phyloP scores from a whole-genome alignment of 2,888 invertebrate species.

The Rhabditoides inermis region DNA sequence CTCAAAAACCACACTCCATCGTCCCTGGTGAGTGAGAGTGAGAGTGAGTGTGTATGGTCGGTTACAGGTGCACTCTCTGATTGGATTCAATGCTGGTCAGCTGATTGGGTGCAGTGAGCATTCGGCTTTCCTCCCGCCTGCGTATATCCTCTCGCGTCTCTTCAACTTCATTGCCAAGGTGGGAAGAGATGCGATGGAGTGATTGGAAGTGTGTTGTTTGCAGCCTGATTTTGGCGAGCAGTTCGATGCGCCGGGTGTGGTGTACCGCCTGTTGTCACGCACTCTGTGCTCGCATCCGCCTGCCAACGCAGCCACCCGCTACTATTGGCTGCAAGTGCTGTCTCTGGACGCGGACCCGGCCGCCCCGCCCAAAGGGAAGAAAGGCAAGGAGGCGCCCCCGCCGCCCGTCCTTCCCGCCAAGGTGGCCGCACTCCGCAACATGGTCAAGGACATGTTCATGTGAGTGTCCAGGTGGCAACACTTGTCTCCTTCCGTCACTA shows the following conservation, averaged over 20 bases:
- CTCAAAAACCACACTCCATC: neutral
- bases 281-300: neutral
- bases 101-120: neutral
- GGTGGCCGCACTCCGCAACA: too few species aligned
- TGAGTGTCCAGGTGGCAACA: too few species aligned
- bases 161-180: neutral
- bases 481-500: too few species aligned
- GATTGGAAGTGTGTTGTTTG: neutral
- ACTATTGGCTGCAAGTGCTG: slow-evolving; percentile 1
- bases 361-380: too few species aligned
- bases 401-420: too few species aligned
- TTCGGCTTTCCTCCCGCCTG: neutral
- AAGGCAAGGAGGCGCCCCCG: too few species aligned
- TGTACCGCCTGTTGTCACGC: neutral
- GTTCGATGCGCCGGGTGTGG: neutral
- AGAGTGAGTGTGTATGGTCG: neutral
- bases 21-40: neutral
- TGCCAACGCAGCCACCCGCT: neutral
- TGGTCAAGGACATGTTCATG: too few species aligned
- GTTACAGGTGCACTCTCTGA: neutral
- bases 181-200: neutral
- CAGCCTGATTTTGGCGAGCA: neutral
- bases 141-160: neutral
- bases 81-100: neutral
- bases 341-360: too few species aligned